Evolutionary conservation across 1,140 invertebrate genomes (phyloP).

Genomic region (Formica exsecta): DNA sequence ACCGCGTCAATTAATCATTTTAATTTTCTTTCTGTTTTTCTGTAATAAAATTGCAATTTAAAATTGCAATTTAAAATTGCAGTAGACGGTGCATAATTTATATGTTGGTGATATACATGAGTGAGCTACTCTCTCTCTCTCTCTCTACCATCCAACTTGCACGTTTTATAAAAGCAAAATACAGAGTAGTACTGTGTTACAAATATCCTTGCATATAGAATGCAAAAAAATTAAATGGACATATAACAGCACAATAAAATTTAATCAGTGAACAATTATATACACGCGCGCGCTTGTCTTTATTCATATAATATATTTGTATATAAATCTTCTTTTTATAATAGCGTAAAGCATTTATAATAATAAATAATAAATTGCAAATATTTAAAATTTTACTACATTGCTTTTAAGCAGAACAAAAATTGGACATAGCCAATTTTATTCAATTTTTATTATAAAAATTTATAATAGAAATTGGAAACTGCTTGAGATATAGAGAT

Average conservation of each 20-base stretch:
- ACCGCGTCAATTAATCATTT: not conserved
- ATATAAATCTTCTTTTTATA: slow-evolving; percentile 17
- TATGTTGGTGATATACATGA: not conserved
- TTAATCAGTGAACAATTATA: slow-evolving; percentile 14
- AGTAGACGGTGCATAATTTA: not conserved
- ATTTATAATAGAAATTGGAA: not conserved
- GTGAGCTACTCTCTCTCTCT: not conserved
- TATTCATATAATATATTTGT: not conserved
- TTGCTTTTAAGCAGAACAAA: not conserved
- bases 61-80: not conserved
- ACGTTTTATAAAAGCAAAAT: not conserved
- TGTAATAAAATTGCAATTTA: slow-evolving; percentile 18
- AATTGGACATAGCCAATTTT: not conserved
- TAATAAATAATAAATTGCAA: slow-evolving; percentile 24
- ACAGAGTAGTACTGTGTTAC: not conserved
- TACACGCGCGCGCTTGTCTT: not conserved
- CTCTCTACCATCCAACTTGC: not conserved
- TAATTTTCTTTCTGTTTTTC: not conserved
- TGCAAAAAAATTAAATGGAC: slow-evolving; percentile 13
- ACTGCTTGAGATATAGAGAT: not conserved
- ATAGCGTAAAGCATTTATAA: not conserved
- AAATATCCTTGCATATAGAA: slow-evolving; percentile 1
- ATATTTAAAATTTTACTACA: not conserved
- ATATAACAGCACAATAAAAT: not conserved
- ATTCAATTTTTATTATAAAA: slow-evolving; percentile 2